Base-by-base conservation (phyloP, 2,797 vertebrate species). In the Chelon labrosus region DNA sequence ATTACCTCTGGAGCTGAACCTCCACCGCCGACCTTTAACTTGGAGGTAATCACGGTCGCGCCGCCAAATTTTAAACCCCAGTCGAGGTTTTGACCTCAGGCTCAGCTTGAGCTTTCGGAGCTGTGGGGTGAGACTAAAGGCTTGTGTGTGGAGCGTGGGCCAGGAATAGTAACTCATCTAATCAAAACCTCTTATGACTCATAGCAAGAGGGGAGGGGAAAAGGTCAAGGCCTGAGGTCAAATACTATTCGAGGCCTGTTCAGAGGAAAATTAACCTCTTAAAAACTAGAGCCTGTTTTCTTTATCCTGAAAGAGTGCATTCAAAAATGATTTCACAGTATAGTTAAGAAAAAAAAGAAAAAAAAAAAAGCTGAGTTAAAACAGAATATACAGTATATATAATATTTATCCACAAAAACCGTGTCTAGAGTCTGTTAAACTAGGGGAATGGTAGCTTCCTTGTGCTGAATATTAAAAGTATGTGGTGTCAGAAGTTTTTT, bases 251-350 rank as follows among this genome's bases (percentile, higher is more conserved):
- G 0, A 46, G 61, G 61, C 62, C 65, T 9, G 2, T 55, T 58
- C n/a, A 60, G 38, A 67, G 53, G 22, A 70, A 19, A 77, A 73
- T 54, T 7, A 54, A 79, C 63, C 60, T 85, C 62, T 61, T 56
- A 16, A 44, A 44, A 73, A 73, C 58, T 31, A 42, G 47, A 81
- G 73, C 53, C 37, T 2, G 17, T 67, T 80, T 80, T 79, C 56
- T 69, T 64, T 74, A 68, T 81, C 46, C 72, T 83, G 77, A 76
- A 74, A 77, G 86, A 94, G 92, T 93, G 87, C 91, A 92, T 85
- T 88, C 63, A 73, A 79, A 75, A 80, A 77, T 74, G 5, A 84
- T 79, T 94, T 94, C 94, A 95, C 94, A 94, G 92, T 94, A 86
- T 89, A 82, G 50, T 85, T 42, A 35, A 7, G 31, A 31, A 31